phyloP scores from a whole-genome alignment of 1,140 invertebrate species.

The Vanessa tameamea region DNA sequence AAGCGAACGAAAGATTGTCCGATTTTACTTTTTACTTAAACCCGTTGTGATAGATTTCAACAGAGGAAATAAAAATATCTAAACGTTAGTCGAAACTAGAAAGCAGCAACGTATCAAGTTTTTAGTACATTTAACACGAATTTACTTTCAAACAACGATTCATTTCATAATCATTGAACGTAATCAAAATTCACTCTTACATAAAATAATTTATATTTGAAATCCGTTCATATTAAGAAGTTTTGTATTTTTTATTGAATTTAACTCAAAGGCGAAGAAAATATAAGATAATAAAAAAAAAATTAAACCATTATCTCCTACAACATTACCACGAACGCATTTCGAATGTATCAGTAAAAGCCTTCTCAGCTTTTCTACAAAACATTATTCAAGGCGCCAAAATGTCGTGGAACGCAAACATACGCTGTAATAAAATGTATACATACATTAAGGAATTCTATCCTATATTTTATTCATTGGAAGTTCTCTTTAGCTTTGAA shows the following conservation, averaged over 20 bases:
- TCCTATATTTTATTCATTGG: not conserved
- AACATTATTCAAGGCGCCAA: constrained; percentile 13
- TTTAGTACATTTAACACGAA: constrained; percentile 15
- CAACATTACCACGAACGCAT: not conserved
- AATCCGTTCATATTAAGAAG: not conserved
- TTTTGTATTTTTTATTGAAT: not conserved
- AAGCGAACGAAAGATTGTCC: constrained; percentile 10
- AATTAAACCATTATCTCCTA: not conserved
- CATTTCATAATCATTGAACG: not conserved
- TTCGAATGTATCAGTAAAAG: constrained; percentile 20
- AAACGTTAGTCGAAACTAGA: constrained; percentile 8
- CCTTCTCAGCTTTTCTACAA: constrained; percentile 20
- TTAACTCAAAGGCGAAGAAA: not conserved
- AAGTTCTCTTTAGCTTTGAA: not conserved
- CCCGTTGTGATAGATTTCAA: not conserved
- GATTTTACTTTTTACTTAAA: constrained; percentile 2
- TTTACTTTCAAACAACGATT: constrained; percentile 4
- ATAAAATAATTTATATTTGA: not conserved
- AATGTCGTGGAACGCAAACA: not conserved
- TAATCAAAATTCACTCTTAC: not conserved
- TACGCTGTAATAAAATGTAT: not conserved
- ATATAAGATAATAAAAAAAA: not conserved
- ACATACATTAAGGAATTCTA: constrained; percentile 7
- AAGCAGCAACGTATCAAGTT: constrained; percentile 9
- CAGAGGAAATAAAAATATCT: constrained; percentile 11